Percentiles rank a stretch among this genome's conserved stretches.
phyloP scores from a whole-genome alignment of 1,140 invertebrate species.

The Trichoplusia ni region DNA sequence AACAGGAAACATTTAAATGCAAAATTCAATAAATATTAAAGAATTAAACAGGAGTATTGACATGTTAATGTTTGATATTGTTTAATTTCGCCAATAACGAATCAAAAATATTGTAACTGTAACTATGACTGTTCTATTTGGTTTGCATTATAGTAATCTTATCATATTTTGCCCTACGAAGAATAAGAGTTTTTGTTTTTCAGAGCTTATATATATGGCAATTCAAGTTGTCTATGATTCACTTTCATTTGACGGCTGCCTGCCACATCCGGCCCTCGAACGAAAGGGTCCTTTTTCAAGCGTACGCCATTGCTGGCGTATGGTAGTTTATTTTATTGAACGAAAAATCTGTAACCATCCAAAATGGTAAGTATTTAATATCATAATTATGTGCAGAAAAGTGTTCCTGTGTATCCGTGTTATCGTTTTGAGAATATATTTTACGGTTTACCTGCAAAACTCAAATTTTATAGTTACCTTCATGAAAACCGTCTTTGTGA shows the following conservation, averaged over 20 bases:
- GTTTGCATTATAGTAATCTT: too few species aligned
- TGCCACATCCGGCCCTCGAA: conserved; percentile 65
- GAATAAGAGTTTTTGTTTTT: too few species aligned
- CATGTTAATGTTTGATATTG: too few species aligned
- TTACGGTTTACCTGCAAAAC: conserved; percentile 50
- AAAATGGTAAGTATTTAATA: conserved; percentile 88
- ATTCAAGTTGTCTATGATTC: conserved; percentile 55
- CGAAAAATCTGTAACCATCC: conserved; percentile 91
- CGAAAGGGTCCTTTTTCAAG: conserved; percentile 84
- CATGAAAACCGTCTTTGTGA: conserved; percentile 62
- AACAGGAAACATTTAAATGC: too few species aligned
- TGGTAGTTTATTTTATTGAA: conserved; percentile 86
- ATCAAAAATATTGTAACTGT: too few species aligned
- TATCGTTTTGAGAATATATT: conserved; percentile 61
- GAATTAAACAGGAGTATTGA: too few species aligned
- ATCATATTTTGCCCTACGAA: too few species aligned
- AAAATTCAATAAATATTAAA: too few species aligned
- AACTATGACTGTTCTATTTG: too few species aligned
- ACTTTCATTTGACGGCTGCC: conserved; percentile 56
- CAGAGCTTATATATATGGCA: too few species aligned
- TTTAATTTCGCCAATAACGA: too few species aligned
- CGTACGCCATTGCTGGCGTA: conserved; percentile 92
- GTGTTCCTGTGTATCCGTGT: conserved; percentile 46
- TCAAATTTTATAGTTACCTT: conserved; percentile 49
- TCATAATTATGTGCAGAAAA: conserved; percentile 57